Evolutionary conservation across 2,888 invertebrate species (phyloP).

Genomic region (Sphinx pinastri): DNA sequence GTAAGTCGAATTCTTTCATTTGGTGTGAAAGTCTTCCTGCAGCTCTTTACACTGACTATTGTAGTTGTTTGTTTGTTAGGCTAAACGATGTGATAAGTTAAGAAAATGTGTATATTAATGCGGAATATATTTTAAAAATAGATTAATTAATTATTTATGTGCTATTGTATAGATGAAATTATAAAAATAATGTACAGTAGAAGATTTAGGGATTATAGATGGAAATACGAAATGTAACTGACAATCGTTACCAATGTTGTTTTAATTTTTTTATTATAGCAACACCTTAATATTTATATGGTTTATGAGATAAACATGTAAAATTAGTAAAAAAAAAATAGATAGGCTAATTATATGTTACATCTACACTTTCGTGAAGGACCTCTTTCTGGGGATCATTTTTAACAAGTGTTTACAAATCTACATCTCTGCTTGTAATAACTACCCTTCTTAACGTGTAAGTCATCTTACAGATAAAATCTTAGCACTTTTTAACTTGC

Average conservation of each 20-base stretch:
- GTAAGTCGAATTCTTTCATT: conserved; percentile 38
- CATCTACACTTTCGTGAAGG: too few species aligned
- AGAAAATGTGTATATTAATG: conserved; percentile 69
- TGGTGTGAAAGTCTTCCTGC: conserved; percentile 82
- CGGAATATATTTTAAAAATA: conserved; percentile 68
- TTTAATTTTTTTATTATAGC: neutral
- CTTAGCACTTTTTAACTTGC: neutral
- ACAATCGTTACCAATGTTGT: conserved; percentile 11
- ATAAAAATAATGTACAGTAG: conserved; percentile 58
- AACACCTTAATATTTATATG: neutral
- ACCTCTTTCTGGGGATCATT: too few species aligned
- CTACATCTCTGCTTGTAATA: too few species aligned
- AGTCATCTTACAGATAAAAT: neutral
- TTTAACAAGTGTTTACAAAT: too few species aligned
- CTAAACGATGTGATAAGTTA: conserved; percentile 81
- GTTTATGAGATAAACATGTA: too few species aligned
- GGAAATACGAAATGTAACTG: conserved; percentile 18
- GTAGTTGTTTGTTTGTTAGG: conserved; percentile 80
- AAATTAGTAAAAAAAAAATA: too few species aligned
- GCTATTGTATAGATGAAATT: conserved; percentile 65
- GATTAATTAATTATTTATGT: conserved; percentile 59
- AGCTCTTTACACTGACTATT: conserved; percentile 84
- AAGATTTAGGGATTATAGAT: conserved; percentile 45
- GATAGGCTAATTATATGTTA: too few species aligned
- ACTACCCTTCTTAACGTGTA: too few species aligned